Evolutionary conservation across 2,113 vertebrate species (phyloP).

Genomic region (Lampris megalopsis): DNA sequence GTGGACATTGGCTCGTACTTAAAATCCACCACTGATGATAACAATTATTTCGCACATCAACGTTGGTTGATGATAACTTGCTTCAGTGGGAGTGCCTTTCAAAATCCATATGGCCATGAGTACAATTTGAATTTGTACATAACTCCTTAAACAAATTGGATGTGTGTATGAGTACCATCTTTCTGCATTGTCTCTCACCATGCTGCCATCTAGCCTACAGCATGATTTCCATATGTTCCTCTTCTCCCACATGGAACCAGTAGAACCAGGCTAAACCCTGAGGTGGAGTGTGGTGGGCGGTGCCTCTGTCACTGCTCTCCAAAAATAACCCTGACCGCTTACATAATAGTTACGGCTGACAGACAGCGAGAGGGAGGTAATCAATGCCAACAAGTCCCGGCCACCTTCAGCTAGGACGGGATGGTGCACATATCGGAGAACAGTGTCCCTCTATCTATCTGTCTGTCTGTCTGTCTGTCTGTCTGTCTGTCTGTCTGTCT

Average conservation of each 20-base stretch:
- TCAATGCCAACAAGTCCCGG: slow-evolving; percentile 54
- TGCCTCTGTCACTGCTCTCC: slow-evolving; percentile 46
- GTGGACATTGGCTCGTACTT: neutral
- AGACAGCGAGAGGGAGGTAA: slow-evolving; percentile 26
- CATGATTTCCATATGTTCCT: slow-evolving; percentile 48
- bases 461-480: neutral
- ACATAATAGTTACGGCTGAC: slow-evolving; percentile 55
- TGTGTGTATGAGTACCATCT: neutral
- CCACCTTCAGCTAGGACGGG: slow-evolving; percentile 24
- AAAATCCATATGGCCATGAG: no score
- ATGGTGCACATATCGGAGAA: slow-evolving; percentile 10
- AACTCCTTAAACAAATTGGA: no score
- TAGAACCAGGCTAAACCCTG: slow-evolving; percentile 26
- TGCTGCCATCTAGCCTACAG: neutral
- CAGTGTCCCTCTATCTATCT: neutral
- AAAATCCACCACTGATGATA: neutral
- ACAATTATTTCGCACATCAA: neutral
- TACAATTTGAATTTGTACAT: no score
- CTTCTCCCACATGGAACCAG: slow-evolving; percentile 19
- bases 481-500: neutral
- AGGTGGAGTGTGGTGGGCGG: slow-evolving; percentile 44
- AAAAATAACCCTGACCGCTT: slow-evolving; percentile 68
- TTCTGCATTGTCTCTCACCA: slow-evolving; percentile 7
- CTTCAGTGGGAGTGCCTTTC: neutral
- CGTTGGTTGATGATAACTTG: neutral